A percentile compares a stretch with the other conserved stretches of the same genome.
These are phyloP conservation scores for Sylvietta virens DNA, from an alignment of 2,113 vertebrate species.

Conservation along the genomic window DNA sequence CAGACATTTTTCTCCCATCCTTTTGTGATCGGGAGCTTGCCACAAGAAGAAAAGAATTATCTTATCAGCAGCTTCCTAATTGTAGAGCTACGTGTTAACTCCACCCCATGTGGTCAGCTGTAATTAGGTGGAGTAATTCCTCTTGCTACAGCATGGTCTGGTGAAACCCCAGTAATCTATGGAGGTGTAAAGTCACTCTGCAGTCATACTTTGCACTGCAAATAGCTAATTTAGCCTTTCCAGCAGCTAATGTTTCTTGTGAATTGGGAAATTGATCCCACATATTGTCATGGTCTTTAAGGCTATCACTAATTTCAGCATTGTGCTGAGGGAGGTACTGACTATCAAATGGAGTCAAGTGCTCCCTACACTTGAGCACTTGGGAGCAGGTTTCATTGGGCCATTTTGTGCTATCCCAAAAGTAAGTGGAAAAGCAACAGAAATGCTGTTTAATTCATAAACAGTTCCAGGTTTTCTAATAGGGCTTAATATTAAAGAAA, in stretches of 20 bases:
- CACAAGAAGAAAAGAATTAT: not conserved
- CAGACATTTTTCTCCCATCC: not conserved
- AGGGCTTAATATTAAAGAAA: not conserved
- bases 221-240: not conserved
- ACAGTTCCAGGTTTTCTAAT: not conserved
- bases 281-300: not conserved
- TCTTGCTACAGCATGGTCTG: not conserved
- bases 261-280: not conserved
- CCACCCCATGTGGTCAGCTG: not conserved
- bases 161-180: not conserved
- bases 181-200: not conserved
- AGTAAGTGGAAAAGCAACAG: not conserved
- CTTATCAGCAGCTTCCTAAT: not conserved
- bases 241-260: not conserved
- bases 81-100: not conserved
- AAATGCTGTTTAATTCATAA: not conserved
- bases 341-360: not conserved
- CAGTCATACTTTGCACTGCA: not conserved
- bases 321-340: not conserved
- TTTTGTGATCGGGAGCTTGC: not conserved
- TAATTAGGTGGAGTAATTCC: constrained; percentile 14
- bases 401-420: not conserved
- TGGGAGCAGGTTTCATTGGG: not conserved
- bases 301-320: not conserved
- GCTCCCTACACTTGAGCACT: not conserved